phyloP scores from a whole-genome alignment of 2,888 invertebrate genomes.

The Germaria angustata region DNA sequence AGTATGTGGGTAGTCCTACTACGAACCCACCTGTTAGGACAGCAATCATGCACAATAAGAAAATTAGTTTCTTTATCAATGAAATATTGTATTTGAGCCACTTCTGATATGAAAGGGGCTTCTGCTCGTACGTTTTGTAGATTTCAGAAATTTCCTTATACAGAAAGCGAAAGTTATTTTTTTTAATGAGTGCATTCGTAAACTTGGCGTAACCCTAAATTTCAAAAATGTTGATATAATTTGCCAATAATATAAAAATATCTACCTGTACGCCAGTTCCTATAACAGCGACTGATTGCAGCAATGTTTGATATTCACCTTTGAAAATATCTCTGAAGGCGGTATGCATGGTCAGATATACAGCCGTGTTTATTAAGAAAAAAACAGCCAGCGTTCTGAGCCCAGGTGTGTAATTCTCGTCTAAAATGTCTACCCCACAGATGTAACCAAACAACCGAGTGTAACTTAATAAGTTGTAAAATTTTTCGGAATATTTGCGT shows the following conservation, averaged over 20 bases:
- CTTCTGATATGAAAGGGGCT: not conserved
- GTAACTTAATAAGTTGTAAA: not conserved
- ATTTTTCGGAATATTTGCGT: not conserved
- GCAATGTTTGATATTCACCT: not conserved
- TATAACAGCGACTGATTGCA: slow-evolving; percentile 10
- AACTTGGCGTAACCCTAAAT: slow-evolving; percentile 27
- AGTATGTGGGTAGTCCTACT: not conserved
- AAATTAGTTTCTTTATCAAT: slow-evolving; percentile 6
- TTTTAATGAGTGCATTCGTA: not conserved
- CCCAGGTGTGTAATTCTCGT: not conserved
- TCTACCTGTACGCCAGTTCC: slow-evolving; percentile 45
- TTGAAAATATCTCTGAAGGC: slow-evolving; percentile 8
- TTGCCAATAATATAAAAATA: no score
- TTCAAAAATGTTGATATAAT: no score
- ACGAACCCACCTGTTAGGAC: not conserved
- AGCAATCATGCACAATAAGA: not conserved
- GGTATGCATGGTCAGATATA: slow-evolving; percentile 20
- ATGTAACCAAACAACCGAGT: not conserved
- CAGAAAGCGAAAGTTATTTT: not conserved
- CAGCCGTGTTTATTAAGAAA: not conserved
- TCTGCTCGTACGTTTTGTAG: slow-evolving; percentile 13
- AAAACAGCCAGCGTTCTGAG: slow-evolving; percentile 13
- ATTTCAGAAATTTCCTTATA: slow-evolving; percentile 8
- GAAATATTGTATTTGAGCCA: slow-evolving; percentile 1
- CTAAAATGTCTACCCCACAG: slow-evolving; percentile 18